Base-by-base conservation (phyloP, 2,113 vertebrate species). In the Tetrao urogallus region DNA sequence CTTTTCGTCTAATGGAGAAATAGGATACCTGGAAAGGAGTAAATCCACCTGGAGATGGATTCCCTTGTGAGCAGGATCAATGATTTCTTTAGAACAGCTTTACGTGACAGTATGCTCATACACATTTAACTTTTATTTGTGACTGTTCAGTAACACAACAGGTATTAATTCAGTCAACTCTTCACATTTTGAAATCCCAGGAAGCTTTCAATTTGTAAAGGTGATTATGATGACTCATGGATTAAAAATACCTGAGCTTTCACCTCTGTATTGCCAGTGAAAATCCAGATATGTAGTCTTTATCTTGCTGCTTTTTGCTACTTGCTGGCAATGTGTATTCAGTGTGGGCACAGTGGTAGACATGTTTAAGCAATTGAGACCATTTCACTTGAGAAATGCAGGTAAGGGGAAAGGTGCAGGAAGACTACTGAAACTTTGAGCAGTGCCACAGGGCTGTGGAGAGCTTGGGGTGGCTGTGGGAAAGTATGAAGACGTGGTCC, bases 171-270 rank as follows among this genome's bases (percentile, higher is more conserved):
- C 69, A 64, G 77, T 90, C 30, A 43, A 21, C 69, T 94, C 57
- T 57, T 84, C 43, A 40, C 10, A 28, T 52, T 90, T 83, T 88
- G 57, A 67, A 83, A 88, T 83, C 24, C 47, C 8, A 64, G 38
- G 47, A 86, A 83, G 28, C 11, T n/a, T 52, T 83, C 65, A 57
- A 52, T 84, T 61, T 60, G 60, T 87, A 86, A 19, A 64, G 61
- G 72, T 71, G 43, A 42, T 50, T 54, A 27, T 45, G 50, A 43
- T 84, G 74, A 81, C 30, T 92, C 21, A 58, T 38, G 57, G 86
- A 72, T 86, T 93, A 86, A 92, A 88, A 40, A 47, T 69, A n/a
- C 34, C 27, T 78, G 36, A 72, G 61, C 27, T 75, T 90, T 71
- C 13, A 60, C 34, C 34, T 95, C 32, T 78, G 45, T 36, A 36